phyloP scores from a whole-genome alignment of 37 sponge, comb jelly and placozoan genomes.

The Axinella damicornis region DNA sequence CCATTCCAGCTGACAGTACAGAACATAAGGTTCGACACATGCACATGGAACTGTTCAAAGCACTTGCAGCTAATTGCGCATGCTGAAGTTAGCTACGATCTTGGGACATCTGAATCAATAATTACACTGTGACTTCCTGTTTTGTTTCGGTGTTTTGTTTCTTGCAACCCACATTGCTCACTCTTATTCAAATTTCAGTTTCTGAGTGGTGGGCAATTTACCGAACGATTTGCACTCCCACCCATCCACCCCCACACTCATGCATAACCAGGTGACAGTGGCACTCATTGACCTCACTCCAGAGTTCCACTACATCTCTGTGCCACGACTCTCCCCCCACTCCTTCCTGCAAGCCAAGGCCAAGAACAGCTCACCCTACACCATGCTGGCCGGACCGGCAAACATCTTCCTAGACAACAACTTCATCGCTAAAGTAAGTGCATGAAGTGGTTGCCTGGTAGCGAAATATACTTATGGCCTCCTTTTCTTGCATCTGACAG shows the following conservation, averaged over 20 bases:
- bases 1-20: conserved; percentile 65
- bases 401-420: conserved; percentile 73
- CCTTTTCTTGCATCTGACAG: no score
- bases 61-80: no score
- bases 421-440: conserved; percentile 64
- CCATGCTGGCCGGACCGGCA: conserved; percentile 71
- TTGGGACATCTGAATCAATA: no score
- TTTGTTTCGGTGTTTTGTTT: no score
- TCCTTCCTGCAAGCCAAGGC: conserved; percentile 66
- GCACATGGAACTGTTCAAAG: no score
- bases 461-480: no score
- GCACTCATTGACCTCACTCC: conserved; percentile 52
- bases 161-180: no score
- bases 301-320: conserved; percentile 50
- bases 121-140: no score
- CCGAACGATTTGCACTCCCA: neutral
- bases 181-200: neutral
- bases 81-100: no score
- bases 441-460: no score
- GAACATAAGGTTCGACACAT: conserved; percentile 63
- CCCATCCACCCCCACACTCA: conserved; percentile 4
- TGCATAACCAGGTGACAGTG: conserved; percentile 56
- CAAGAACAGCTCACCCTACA: conserved; percentile 60
- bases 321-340: conserved; percentile 60
- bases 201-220: neutral